Evolutionary conservation across 2,113 vertebrate genomes (phyloP).

Genomic region (Ariopsis seemanni): DNA sequence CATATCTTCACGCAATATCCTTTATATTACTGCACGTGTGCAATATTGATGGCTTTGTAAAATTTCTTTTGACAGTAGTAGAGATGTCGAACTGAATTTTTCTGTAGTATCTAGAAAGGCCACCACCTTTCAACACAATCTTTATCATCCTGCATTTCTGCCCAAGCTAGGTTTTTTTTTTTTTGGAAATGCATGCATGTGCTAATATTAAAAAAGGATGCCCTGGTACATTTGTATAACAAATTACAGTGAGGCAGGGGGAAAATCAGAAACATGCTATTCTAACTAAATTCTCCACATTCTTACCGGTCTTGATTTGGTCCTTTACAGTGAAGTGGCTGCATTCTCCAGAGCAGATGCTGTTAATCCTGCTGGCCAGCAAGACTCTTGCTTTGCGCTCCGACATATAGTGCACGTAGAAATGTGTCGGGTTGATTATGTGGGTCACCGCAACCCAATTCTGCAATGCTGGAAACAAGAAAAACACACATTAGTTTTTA

Average conservation of each 20-base stretch:
- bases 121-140: background rate
- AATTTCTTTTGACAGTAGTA: no score
- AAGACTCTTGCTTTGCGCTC: slow-evolving; percentile 68
- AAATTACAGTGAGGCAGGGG: background rate
- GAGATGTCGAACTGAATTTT: no score
- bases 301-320: slow-evolving; percentile 78
- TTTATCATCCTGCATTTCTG: background rate
- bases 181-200: background rate
- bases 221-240: background rate
- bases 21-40: no score
- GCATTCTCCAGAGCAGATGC: slow-evolving; percentile 65
- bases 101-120: no score
- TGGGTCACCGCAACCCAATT: slow-evolving; percentile 82
- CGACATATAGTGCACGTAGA: slow-evolving; percentile 80
- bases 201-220: background rate
- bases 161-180: background rate
- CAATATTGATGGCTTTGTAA: no score
- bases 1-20: no score
- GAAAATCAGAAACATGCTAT: background rate
- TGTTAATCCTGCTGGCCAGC: slow-evolving; percentile 75
- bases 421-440: slow-evolving; percentile 84
- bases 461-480: slow-evolving; percentile 56
- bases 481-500: background rate
- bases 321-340: slow-evolving; percentile 68
- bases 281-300: background rate